Evolutionary conservation across 2,797 vertebrate genomes (phyloP).

Genomic region (Cossypha dichroa): DNA sequence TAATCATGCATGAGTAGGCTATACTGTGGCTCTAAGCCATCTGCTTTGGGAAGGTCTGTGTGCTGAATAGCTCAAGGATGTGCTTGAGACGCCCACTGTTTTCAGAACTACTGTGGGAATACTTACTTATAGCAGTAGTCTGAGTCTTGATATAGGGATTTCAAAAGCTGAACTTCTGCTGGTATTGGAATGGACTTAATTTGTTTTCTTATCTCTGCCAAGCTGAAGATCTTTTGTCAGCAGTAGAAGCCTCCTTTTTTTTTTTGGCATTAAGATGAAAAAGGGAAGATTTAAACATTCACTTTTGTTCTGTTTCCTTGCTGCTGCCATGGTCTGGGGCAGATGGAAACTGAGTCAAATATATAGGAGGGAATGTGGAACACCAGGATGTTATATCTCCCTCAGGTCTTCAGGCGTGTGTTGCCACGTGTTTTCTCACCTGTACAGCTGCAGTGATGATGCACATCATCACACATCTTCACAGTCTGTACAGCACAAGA

Average conservation of each 20-base stretch:
- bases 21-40: neutral
- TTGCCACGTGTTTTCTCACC: neutral
- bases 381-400: fast-evolving
- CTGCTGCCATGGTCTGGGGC: neutral
- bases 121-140: neutral
- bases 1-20: neutral
- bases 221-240: neutral
- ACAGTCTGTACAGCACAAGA: neutral
- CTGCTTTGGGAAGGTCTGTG: neutral
- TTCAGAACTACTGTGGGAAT: neutral
- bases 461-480: neutral
- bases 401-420: neutral
- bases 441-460: neutral
- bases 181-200: neutral
- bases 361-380: neutral
- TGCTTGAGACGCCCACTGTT: neutral
- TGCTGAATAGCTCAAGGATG: neutral
- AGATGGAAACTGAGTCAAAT: neutral
- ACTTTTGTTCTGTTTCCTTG: neutral
- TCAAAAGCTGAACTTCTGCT: neutral
- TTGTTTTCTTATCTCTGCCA: neutral
- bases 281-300: neutral
- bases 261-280: neutral
- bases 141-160: neutral
- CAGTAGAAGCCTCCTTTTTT: neutral